These are phyloP conservation scores for Poecilobothrus nobilitatus DNA, from an alignment of 2,888 invertebrate species.

Conservation along the genomic window DNA sequence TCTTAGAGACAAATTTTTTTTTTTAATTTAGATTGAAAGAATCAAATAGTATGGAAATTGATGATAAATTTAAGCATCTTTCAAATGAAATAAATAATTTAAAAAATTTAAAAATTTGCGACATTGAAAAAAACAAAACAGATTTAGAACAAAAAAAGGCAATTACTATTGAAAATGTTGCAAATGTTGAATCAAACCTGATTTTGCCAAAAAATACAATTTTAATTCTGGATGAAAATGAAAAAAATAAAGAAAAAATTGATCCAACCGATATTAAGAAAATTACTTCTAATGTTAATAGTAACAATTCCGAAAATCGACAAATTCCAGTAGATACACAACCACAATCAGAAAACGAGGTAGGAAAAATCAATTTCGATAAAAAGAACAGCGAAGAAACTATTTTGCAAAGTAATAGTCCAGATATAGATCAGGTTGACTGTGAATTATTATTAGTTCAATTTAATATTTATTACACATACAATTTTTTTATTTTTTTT, in stretches of 20 bases:
- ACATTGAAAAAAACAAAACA: constrained; percentile 13
- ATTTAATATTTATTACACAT: background rate
- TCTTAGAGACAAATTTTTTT: too few species aligned
- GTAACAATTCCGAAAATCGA: background rate
- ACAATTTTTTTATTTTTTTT: background rate
- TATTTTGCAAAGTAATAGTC: background rate
- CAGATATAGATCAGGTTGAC: background rate
- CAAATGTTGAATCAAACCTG: too few species aligned
- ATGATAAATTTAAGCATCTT: constrained; percentile 31
- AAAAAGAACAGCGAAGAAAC: background rate
- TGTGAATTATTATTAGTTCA: background rate
- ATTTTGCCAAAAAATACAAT: too few species aligned
- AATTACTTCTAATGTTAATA: background rate
- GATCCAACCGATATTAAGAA: background rate
- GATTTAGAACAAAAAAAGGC: constrained; percentile 1
- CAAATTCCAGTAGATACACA: background rate
- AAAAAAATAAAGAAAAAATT: constrained; percentile 8
- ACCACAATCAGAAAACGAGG: background rate
- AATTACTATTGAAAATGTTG: too few species aligned
- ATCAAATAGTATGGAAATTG: constrained; percentile 32
- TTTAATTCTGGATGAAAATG: background rate
- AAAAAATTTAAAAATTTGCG: constrained; percentile 27
- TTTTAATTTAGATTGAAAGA: constrained; percentile 31
- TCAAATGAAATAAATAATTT: constrained; percentile 37
- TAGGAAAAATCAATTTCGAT: background rate